A percentile compares a stretch with the other conserved stretches of the same genome.
These are phyloP conservation scores for Cardiocondyla obscurior DNA, from an alignment of 1,140 invertebrate species.

Conservation along the genomic window DNA sequence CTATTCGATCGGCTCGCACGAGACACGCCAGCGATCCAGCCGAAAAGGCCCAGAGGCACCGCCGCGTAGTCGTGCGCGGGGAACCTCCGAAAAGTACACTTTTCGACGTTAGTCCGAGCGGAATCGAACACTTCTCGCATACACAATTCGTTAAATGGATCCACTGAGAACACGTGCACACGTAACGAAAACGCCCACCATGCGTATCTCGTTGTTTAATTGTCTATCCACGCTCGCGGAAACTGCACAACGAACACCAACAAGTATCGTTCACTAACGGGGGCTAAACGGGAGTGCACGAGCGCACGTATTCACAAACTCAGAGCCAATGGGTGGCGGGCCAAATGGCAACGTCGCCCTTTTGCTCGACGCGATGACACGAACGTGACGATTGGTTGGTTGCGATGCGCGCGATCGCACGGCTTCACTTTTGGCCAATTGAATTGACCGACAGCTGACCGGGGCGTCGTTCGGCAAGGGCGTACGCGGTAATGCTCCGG, in stretches of 20 bases:
- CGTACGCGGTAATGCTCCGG: constrained; percentile 70
- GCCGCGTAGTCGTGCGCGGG: background rate
- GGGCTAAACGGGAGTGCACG: constrained; percentile 22
- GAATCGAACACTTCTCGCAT: background rate
- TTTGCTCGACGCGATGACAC: constrained; percentile 10
- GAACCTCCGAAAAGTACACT: background rate
- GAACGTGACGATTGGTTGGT: constrained; percentile 52
- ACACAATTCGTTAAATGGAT: constrained; percentile 12
- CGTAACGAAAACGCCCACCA: background rate
- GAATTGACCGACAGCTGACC: background rate
- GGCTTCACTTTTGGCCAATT: background rate
- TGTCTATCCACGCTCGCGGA: constrained; percentile 46
- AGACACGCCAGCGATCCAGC: too few species aligned
- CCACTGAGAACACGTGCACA: constrained; percentile 54
- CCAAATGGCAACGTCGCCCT: constrained; percentile 67
- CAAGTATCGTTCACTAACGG: constrained; percentile 57
- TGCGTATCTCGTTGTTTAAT: constrained; percentile 25
- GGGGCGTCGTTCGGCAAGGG: constrained; percentile 71
- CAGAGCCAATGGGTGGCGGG: constrained; percentile 66
- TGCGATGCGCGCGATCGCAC: background rate
- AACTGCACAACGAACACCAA: constrained; percentile 63
- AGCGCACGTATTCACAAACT: background rate
- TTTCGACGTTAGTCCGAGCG: background rate
- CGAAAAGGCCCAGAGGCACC: too few species aligned
- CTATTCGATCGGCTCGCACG: too few species aligned